phyloP scores from a whole-genome alignment of 2,113 vertebrate species.

The Mobula hypostoma region DNA sequence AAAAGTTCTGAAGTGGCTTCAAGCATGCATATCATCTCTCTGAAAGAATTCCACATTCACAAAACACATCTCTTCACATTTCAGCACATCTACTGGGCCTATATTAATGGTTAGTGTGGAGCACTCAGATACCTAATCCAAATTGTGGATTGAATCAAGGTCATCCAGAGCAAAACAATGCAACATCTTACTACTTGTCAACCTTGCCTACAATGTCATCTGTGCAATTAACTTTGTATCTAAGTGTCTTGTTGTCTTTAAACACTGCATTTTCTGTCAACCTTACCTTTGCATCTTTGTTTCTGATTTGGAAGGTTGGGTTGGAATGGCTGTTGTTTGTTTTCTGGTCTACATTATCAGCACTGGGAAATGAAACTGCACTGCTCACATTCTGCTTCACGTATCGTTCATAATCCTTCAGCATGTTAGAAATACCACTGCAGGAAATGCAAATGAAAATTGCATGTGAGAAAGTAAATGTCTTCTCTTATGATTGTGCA shows the following conservation, averaged over 20 bases:
- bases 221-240: background rate
- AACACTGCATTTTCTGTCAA: background rate
- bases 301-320: constrained; percentile 75
- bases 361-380: constrained; percentile 43
- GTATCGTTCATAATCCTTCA: background rate
- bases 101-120: background rate
- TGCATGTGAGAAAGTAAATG: too few species aligned
- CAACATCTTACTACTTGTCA: background rate
- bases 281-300: constrained; percentile 68
- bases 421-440: background rate
- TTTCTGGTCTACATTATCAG: constrained; percentile 47
- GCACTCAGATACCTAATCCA: background rate
- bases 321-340: constrained; percentile 66
- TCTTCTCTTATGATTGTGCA: background rate
- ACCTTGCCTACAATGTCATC: background rate
- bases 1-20: too few species aligned
- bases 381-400: background rate
- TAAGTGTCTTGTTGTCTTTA: background rate
- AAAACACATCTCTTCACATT: too few species aligned
- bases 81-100: too few species aligned
- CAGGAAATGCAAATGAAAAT: background rate
- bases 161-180: background rate
- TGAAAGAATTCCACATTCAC: too few species aligned
- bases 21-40: too few species aligned
- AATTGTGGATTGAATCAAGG: background rate